Conservation (phyloP, 2,113 vertebrate genomes). For the Illadopsis cleaveri region DNA sequence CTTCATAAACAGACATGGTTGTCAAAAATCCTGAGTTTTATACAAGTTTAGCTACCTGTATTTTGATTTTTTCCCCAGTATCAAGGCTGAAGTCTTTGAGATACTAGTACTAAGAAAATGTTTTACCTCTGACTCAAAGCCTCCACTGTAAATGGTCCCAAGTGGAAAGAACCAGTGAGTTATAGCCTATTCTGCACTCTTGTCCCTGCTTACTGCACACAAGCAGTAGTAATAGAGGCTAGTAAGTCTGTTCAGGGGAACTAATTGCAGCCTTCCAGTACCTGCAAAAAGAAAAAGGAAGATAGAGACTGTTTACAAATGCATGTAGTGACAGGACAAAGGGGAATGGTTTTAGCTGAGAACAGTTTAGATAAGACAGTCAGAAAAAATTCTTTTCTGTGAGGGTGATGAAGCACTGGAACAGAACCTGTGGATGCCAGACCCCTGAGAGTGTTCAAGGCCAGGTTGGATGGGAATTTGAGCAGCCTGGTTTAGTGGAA, state of each 20-base stretch:
- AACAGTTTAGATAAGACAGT: not conserved
- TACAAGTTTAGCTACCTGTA: not conserved
- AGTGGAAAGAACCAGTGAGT: not conserved
- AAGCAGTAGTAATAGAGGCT: not conserved
- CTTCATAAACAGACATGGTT: not conserved
- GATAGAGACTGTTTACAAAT: not conserved
- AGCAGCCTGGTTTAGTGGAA: not conserved
- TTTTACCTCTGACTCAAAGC: not conserved
- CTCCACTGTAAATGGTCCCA: not conserved
- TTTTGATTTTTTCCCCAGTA: not conserved
- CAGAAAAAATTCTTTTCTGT: not conserved
- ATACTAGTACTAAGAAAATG: not conserved
- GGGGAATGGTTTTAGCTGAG: not conserved
- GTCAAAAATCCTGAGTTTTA: not conserved
- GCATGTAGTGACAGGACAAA: not conserved
- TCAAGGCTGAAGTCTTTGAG: not conserved
- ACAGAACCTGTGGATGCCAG: not conserved
- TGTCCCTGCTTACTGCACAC: not conserved
- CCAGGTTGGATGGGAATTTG: not conserved
- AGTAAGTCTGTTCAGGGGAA: not conserved
- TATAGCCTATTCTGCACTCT: not conserved
- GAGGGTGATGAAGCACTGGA: not conserved
- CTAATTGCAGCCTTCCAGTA: not conserved
- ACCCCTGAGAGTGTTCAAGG: not conserved
- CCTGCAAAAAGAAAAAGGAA: not conserved